Percentiles rank a stretch among this genome's conserved stretches.
phyloP scores from a whole-genome alignment of 2,797 vertebrate species.

The Chromis chromis region DNA sequence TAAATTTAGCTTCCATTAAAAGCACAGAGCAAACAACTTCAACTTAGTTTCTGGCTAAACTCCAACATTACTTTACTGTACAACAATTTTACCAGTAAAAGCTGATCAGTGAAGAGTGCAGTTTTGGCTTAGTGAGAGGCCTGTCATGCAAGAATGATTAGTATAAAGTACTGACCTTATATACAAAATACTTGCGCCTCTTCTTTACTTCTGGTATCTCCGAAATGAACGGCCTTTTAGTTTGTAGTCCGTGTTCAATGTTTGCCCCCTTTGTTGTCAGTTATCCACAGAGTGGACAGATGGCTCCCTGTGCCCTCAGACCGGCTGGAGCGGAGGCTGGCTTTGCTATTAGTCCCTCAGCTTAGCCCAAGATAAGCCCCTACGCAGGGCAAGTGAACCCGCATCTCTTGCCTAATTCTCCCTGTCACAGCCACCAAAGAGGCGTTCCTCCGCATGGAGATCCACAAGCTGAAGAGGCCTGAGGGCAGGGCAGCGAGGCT shows the following conservation, averaged over 20 bases:
- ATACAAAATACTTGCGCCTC: conserved; percentile 62
- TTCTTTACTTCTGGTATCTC: conserved; percentile 74
- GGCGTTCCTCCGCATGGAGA: conserved; percentile 84
- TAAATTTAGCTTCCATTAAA: conserved; percentile 28
- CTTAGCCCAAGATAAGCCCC: conserved; percentile 90
- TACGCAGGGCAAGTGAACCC: conserved; percentile 86
- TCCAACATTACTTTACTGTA: conserved; percentile 25
- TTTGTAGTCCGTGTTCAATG: conserved; percentile 74
- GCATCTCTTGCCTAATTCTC: conserved; percentile 88
- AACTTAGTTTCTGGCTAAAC: conserved; percentile 26
- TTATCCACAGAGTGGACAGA: conserved; percentile 88
- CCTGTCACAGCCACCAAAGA: conserved; percentile 89
- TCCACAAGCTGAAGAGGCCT: conserved; percentile 85
- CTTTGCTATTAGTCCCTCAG: conserved; percentile 86
- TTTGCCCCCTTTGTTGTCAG: conserved; percentile 85
- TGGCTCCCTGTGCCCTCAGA: conserved; percentile 88
- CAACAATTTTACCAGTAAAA: conserved; percentile 38
- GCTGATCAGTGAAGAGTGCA: conserved; percentile 25
- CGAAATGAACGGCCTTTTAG: conserved; percentile 69
- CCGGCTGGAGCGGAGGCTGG: conserved; percentile 84
- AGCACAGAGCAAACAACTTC: conserved; percentile 31
- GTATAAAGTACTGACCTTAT: conserved; percentile 85
- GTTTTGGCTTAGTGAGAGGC: conserved; percentile 43
- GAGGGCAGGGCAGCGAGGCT: conserved; percentile 85
- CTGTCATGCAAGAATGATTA: conserved; percentile 59